Conservation (phyloP, 2,113 vertebrate species). For the Melanerpes formicivorus region DNA sequence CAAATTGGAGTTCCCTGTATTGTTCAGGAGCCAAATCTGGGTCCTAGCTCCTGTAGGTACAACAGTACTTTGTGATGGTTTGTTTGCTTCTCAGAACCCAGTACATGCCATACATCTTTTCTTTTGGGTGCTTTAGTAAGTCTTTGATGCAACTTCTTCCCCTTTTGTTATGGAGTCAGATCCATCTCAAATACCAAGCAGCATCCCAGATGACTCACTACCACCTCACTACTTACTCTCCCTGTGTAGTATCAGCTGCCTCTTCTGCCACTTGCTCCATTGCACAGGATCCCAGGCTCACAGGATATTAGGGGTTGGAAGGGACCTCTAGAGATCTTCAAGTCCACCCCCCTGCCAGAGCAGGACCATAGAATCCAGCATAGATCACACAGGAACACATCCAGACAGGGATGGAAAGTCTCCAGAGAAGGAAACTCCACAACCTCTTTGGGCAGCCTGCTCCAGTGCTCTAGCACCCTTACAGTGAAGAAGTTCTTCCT, state of each 20-base stretch:
- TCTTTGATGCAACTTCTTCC: background rate
- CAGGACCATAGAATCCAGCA: no score
- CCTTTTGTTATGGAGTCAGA: background rate
- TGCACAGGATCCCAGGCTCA: no score
- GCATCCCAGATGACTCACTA: background rate
- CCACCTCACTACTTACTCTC: background rate
- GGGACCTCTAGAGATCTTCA: no score
- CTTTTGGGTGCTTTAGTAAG: background rate
- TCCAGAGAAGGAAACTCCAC: no score
- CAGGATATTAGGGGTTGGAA: no score
- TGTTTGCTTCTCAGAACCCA: background rate
- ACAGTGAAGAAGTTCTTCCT: no score
- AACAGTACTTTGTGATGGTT: background rate
- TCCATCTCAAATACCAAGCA: accelerated
- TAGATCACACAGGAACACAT: no score
- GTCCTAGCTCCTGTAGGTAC: background rate
- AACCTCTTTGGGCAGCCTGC: no score
- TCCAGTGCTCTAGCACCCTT: no score
- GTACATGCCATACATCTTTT: background rate
- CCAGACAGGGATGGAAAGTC: no score
- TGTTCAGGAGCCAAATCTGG: background rate
- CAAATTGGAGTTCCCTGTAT: background rate
- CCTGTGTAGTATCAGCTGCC: background rate
- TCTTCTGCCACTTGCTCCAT: background rate
- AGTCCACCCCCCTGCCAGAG: no score